phyloP scores from a whole-genome alignment of 2,888 invertebrate genomes.

The Crocallis elinguaria region DNA sequence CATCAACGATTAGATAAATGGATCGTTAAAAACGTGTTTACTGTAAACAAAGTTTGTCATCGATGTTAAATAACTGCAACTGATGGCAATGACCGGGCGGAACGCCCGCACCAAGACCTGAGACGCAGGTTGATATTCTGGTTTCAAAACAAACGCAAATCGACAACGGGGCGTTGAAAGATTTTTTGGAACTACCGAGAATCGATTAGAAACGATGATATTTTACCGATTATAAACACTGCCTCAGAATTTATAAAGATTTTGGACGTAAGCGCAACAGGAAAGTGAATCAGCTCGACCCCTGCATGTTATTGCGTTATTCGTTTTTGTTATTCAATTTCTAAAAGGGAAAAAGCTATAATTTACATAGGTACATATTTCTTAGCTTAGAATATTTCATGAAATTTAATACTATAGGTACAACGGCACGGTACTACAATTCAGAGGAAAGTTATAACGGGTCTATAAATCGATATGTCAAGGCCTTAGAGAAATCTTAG shows the following conservation, averaged over 20 bases:
- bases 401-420: too few relatives aligned
- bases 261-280: slow-evolving; percentile 1
- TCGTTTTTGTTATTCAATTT: too few relatives aligned
- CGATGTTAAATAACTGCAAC: slow-evolving; percentile 79
- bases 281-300: slow-evolving; percentile 16
- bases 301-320: too few relatives aligned
- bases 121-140: slow-evolving; percentile 70
- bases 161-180: slow-evolving; percentile 35
- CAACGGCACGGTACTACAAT: too few relatives aligned
- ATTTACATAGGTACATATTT: too few relatives aligned
- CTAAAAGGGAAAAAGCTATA: too few relatives aligned
- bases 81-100: slow-evolving; percentile 77
- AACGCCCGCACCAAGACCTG: slow-evolving; percentile 50
- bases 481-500: too few relatives aligned
- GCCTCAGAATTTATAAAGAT: background rate
- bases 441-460: too few relatives aligned
- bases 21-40: slow-evolving; percentile 68
- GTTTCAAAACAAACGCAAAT: slow-evolving; percentile 66
- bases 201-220: slow-evolving; percentile 30
- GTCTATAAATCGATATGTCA: too few relatives aligned
- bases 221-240: slow-evolving; percentile 28
- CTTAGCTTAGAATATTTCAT: too few relatives aligned
- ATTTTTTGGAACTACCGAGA: slow-evolving; percentile 35
- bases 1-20: slow-evolving; percentile 51
- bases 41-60: slow-evolving; percentile 69